phyloP scores from a whole-genome alignment of 2,113 vertebrate genomes.

The Oryzias curvinotus region DNA sequence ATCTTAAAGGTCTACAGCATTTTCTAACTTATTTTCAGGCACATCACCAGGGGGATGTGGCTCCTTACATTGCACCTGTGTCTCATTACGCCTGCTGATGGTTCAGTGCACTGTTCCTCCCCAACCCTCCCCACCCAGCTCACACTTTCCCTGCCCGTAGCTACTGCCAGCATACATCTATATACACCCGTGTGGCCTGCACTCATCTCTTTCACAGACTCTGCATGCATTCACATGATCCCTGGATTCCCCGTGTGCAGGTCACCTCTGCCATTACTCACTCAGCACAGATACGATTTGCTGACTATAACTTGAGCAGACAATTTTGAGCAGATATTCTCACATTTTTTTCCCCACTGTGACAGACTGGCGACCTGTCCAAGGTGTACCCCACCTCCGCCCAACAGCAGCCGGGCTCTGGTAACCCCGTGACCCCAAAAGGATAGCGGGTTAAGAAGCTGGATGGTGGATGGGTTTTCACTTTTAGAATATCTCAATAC shows the following conservation, averaged over 20 bases:
- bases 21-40: constrained; percentile 27
- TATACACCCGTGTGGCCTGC: constrained; percentile 41
- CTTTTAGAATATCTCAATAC: background rate
- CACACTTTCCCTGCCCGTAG: constrained; percentile 51
- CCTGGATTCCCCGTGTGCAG: constrained; percentile 23
- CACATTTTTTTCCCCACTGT: too few species aligned
- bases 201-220: constrained; percentile 30
- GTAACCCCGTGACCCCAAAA: too few species aligned
- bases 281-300: constrained; percentile 30
- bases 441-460: too few species aligned
- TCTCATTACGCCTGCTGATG: constrained; percentile 67
- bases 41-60: constrained; percentile 21
- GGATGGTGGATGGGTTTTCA: too few species aligned
- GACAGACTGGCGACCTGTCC: too few species aligned
- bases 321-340: constrained; percentile 22
- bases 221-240: constrained; percentile 33
- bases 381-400: too few species aligned
- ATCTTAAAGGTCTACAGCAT: constrained; percentile 2
- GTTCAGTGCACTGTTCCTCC: constrained; percentile 51
- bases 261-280: constrained; percentile 38
- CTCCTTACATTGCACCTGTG: constrained; percentile 62
- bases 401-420: too few species aligned
- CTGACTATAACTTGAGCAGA: constrained; percentile 40
- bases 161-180: constrained; percentile 71
- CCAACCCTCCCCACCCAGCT: constrained; percentile 35